These are phyloP conservation scores for Melieria picta DNA, from an alignment of 2,888 invertebrate species.

Conservation along the genomic window DNA sequence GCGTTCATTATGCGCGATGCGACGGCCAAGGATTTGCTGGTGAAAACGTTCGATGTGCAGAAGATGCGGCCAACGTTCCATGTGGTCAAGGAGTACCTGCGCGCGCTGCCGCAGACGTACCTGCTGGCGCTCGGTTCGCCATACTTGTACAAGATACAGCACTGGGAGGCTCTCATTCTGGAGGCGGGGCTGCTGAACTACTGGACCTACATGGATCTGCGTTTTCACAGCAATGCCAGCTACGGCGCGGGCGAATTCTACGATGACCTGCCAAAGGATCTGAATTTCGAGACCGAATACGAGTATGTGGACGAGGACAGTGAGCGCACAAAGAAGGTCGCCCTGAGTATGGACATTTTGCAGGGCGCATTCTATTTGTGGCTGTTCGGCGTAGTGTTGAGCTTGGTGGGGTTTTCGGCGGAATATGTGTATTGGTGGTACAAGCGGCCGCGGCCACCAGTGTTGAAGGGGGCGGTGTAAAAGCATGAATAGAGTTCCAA, in stretches of 20 bases:
- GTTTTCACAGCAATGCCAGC: background rate
- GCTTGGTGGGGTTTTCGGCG: slow-evolving; percentile 45
- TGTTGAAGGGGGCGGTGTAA: no score
- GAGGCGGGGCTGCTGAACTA: slow-evolving; percentile 58
- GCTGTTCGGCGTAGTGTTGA: slow-evolving; percentile 52
- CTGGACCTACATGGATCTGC: slow-evolving; percentile 50
- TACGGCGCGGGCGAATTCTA: slow-evolving; percentile 8
- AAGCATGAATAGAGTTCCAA: no score
- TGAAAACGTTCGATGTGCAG: slow-evolving; percentile 52
- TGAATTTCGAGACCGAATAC: slow-evolving; percentile 9
- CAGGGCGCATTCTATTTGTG: slow-evolving; percentile 62
- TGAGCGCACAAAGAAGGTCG: slow-evolving; percentile 39
- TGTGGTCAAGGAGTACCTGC: slow-evolving; percentile 56
- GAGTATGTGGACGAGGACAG: background rate
- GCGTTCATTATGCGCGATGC: slow-evolving; percentile 55
- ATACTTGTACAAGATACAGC: slow-evolving; percentile 53
- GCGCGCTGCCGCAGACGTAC: slow-evolving; percentile 54
- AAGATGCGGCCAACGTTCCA: slow-evolving; percentile 56
- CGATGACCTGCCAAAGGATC: slow-evolving; percentile 10
- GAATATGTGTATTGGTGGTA: slow-evolving; percentile 40
- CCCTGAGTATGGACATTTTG: slow-evolving; percentile 54
- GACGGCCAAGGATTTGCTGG: slow-evolving; percentile 53
- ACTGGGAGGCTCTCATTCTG: slow-evolving; percentile 47
- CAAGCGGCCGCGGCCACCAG: no score
- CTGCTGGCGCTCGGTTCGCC: slow-evolving; percentile 54